These are phyloP conservation scores for Cyanistes caeruleus DNA, from an alignment of 2,113 vertebrate species.

Conservation along the genomic window DNA sequence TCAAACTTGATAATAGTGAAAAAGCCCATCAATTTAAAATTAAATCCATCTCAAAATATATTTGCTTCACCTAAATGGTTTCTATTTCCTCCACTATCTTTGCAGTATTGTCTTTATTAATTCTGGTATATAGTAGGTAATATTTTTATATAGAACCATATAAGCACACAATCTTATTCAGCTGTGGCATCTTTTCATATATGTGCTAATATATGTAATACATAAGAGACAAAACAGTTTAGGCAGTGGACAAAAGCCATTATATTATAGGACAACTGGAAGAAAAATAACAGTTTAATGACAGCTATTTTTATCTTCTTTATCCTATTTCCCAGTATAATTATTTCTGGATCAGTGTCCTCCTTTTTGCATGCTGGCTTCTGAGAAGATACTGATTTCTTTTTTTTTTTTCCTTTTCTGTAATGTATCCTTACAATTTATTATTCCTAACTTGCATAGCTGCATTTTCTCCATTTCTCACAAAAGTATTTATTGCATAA, in stretches of 20 bases:
- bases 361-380: slow-evolving; percentile 36
- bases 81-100: background rate
- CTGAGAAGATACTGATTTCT: background rate
- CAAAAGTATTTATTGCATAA: background rate
- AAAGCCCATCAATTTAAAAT: background rate
- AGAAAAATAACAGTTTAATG: slow-evolving; percentile 52
- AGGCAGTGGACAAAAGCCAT: background rate
- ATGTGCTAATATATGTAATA: background rate
- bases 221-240: background rate
- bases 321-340: slow-evolving; percentile 63
- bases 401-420: background rate
- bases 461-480: background rate
- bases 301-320: slow-evolving; percentile 62
- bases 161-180: background rate
- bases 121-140: background rate
- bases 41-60: background rate
- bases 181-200: background rate
- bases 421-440: background rate
- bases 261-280: slow-evolving; percentile 24
- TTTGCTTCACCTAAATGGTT: background rate
- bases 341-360: slow-evolving; percentile 64
- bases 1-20: background rate
- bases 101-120: background rate
- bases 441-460: background rate
- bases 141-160: background rate